Percentiles rank a stretch among this genome's conserved stretches.
Evolutionary conservation across 2,797 vertebrate species (phyloP).

Genomic region (Rhabdophis nuchalis): DNA sequence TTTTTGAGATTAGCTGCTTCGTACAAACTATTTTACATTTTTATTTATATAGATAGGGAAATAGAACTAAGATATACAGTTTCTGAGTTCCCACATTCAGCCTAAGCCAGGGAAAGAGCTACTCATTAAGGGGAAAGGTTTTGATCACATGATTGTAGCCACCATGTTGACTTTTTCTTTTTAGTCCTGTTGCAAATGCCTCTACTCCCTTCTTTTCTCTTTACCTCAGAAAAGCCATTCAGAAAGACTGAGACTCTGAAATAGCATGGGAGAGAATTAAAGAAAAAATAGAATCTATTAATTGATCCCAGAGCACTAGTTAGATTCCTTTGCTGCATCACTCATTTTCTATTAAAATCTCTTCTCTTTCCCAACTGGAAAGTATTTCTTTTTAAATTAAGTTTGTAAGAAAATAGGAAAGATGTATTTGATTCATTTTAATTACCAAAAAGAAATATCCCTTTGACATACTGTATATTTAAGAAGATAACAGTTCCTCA

Average conservation of each 20-base stretch:
- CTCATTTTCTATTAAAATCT: not conserved
- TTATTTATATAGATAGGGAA: too few relatives aligned
- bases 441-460: not conserved
- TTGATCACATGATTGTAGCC: not conserved
- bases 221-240: not conserved
- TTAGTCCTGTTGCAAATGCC: not conserved
- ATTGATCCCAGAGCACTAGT: not conserved
- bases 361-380: not conserved
- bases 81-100: not conserved
- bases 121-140: not conserved
- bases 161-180: not conserved
- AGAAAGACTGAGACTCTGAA: not conserved
- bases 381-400: not conserved
- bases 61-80: not conserved
- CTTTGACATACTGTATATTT: not conserved
- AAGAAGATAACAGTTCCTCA: not conserved
- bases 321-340: not conserved
- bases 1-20: too few relatives aligned
- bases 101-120: not conserved
- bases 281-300: not conserved
- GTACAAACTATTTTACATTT: too few relatives aligned
- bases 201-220: not conserved
- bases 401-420: not conserved
- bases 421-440: not conserved
- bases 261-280: not conserved